Base-by-base conservation (phyloP, 2,888 invertebrate genomes). In the Drosophila birchii region DNA sequence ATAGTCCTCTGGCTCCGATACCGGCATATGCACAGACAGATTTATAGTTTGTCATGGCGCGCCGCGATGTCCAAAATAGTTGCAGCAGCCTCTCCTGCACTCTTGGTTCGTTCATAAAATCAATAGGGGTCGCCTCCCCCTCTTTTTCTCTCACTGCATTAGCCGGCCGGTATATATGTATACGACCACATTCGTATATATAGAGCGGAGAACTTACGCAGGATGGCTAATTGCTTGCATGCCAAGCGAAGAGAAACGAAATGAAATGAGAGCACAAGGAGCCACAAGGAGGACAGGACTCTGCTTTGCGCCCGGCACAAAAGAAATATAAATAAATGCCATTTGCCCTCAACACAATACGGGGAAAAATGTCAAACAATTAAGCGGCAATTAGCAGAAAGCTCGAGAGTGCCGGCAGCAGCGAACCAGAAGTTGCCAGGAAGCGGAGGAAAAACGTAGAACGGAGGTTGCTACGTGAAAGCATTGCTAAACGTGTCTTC, bases 41-140 rank as follows among this genome's bases (percentile, higher is more conserved):
- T 88, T 88, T 88, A 88, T 85, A 84, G 82, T 83, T 86, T 83
- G 72, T 80, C 80, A 66, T 86, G 87, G 82, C 85, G 82, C 85
- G 85, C 76, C 81, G 69, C 69, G 51, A 29, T 39, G 43, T 38
- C 57, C 77, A 87, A 83, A 88, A 88, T 88, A 83, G 88, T 82
- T 85, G 82, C 84, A 81, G 41, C 34, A 23, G 47, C 11, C 47
- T 12, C 32, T 47, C 53, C 78, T 59, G 83, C 75, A 75, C 36
- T 70, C 64, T 63, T 73, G 80, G 83, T 71, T 77, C 88, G 83
- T 83, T 83, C 88, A 86, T 83, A 84, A 84, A 88, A 84, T 84
- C 87, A 84, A 84, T 84, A 84, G 75, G 88, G 41, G 1, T 4
- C n/a, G 78, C 70, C 49, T 59, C 3, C 20, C 41, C 3, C 29